These are phyloP conservation scores for Cygnus atratus DNA, from an alignment of 2,113 vertebrate species.

Conservation along the genomic window DNA sequence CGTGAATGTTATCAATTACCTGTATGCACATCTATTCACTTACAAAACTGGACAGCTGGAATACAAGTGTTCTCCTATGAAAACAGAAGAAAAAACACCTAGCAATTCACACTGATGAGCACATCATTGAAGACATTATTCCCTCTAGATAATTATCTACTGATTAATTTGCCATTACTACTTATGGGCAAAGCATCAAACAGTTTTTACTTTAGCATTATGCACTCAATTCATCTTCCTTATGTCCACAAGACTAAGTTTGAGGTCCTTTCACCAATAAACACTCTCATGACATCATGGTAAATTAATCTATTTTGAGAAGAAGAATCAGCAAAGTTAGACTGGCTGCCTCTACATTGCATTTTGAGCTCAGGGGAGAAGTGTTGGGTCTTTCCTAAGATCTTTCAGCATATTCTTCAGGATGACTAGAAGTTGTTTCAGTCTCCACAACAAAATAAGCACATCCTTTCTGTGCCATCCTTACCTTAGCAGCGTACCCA, in stretches of 20 bases:
- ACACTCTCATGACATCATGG: not conserved
- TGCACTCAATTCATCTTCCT: not conserved
- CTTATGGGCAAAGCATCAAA: not conserved
- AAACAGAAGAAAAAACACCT: not conserved
- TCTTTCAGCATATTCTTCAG: not conserved
- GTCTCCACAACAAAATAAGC: not conserved
- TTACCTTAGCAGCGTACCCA: not conserved
- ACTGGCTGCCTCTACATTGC: not conserved
- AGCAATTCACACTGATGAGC: not conserved
- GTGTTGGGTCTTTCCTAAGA: not conserved
- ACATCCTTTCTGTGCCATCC: not conserved
- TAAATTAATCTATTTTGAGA: not conserved
- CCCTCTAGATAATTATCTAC: not conserved
- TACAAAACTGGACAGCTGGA: not conserved
- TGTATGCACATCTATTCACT: not conserved
- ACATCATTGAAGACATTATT: not conserved
- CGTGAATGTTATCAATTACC: not conserved
- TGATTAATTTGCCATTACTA: not conserved
- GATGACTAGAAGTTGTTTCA: not conserved
- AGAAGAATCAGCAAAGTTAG: not conserved
- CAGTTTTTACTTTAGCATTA: not conserved
- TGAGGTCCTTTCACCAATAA: not conserved
- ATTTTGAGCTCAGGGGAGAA: not conserved
- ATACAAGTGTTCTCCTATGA: not conserved
- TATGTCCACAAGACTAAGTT: not conserved